Base-by-base conservation (phyloP, 30 jellyfish, hydroid and myxozoan species). In the Aurelia aurita complex sp. Pacific region DNA sequence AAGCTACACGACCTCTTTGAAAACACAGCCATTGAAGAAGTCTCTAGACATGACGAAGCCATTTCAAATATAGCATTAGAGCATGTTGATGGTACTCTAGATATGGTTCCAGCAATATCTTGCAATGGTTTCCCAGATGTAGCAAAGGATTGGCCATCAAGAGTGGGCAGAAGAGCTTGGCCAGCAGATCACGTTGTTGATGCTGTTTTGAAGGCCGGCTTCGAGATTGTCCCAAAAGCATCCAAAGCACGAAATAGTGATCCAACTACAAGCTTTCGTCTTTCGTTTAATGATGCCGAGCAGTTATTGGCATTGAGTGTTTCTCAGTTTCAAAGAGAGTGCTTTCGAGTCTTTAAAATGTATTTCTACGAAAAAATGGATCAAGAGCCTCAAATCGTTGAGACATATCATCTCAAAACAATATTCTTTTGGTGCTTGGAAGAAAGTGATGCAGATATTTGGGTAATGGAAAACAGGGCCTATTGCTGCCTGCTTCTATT, bases 331-430 rank as follows among this genome's bases (percentile, higher is more conserved):
- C 91, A 82, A 38, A 61, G 85, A 60, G 85, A 82, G n/a, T 63
- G 77, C 74, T 82, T 53, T 53, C 69, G 91, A 16, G 67, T 71
- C 52, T 70, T 69, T 0, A 82, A 82, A 23, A 82, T 82, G 91
- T 82, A 46, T 63, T 82, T 33, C 73, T 82, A 82, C 64, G 91
- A 82, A 64, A 70, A 82, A 67, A 84, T 82, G 70, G 68, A 70
- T 33, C 67, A 33, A 23, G 85, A 82, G n/a, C 81, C 91, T 35
- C 60, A 60, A 46, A 59, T 82, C 5, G 13, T 82, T 14, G 73
- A 65, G 15, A 82, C 91, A 17, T 82, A 82, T 29, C 91, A 82
- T 43, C 77, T 82, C 36, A 82, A 82, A 59, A 82, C 91, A 19
- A 57, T 82, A 5, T 75, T 82, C 19, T 82, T 69, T 33, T 82